phyloP scores from a whole-genome alignment of 2,888 invertebrate genomes.

The Drosophila tanythrix region DNA sequence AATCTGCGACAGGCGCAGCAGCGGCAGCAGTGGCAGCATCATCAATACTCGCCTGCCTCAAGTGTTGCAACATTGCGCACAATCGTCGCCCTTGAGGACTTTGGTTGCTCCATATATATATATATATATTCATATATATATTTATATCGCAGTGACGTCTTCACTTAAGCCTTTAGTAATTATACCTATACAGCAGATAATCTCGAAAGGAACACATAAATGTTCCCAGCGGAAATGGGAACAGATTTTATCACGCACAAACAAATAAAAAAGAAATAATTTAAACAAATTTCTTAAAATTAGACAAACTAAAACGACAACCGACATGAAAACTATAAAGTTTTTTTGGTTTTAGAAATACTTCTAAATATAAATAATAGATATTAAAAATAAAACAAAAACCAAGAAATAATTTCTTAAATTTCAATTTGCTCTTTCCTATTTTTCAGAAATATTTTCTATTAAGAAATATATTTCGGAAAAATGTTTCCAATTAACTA shows the following conservation, averaged over 20 bases:
- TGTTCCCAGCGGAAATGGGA: not conserved
- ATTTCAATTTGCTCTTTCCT: not conserved
- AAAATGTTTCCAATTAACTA: not conserved
- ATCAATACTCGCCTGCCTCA: slow-evolving; percentile 9
- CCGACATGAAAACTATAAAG: not conserved
- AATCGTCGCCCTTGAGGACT: slow-evolving; percentile 1
- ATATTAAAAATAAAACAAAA: not conserved
- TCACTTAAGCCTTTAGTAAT: slow-evolving; percentile 2
- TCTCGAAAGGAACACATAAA: not conserved
- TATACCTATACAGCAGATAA: not conserved
- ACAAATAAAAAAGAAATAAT: not conserved
- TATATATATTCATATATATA: not conserved
- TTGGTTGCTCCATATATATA: not conserved
- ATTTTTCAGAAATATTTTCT: not conserved
- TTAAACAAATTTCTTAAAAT: not conserved
- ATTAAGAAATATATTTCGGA: not conserved
- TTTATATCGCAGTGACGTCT: not conserved
- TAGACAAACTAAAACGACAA: not conserved
- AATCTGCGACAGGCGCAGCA: not conserved
- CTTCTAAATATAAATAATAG: not conserved
- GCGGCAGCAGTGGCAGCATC: too few relatives aligned
- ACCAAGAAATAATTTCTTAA: not conserved
- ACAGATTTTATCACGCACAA: not conserved
- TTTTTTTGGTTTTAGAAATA: not conserved
- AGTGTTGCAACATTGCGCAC: slow-evolving; percentile 13